Evolutionary conservation across 2,888 invertebrate species (phyloP), one percentile per base, ranked within the genome.

Genomic region (Calameuta filiformis): DNA sequence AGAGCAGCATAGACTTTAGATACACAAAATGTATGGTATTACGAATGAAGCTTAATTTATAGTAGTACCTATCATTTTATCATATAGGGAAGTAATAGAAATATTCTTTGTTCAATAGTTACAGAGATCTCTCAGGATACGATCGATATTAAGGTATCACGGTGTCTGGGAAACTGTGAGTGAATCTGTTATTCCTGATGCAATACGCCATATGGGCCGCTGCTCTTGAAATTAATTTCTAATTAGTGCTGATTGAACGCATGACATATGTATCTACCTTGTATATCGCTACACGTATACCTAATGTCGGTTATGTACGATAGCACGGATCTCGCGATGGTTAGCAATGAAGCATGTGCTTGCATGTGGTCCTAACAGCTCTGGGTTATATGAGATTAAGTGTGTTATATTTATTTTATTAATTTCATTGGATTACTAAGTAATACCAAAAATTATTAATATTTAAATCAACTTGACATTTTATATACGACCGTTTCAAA

Each of bases 171-270:
- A 56, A 56, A 23, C 23, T 23, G 9, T 23, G 56, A 56, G 23
- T 23, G 1, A 23, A 56, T 56, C 23, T 56, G 56, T 56, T 56
- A 56, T 23, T 56, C 23, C 23, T 56, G 56, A 2, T 56, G 56
- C 56, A 56, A 56, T 56, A 56, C 9, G 9, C 56, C 23, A 23
- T 56, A 56, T 56, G 23, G 23, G 9, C 23, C 23, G 56, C 56
- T 56, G 56, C 56, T 56, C 23, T 40, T 1, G 34, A 69, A 77
- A 77, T 74, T 74, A 77, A 77, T 73, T 77, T 74, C 33, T 73
- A 74, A 77, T 77, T 74, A 77, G 73, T 30, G 15, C 37, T 74
- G 73, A 73, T 76, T 56, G 37, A 56, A 73, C 33, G n/a, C 71
- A 40, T 76, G 69, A 35, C 76, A 76, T 68, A 35, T 73, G 56